Conservation (phyloP, 2,888 invertebrate genomes). For the Luperina nickerlii region DNA sequence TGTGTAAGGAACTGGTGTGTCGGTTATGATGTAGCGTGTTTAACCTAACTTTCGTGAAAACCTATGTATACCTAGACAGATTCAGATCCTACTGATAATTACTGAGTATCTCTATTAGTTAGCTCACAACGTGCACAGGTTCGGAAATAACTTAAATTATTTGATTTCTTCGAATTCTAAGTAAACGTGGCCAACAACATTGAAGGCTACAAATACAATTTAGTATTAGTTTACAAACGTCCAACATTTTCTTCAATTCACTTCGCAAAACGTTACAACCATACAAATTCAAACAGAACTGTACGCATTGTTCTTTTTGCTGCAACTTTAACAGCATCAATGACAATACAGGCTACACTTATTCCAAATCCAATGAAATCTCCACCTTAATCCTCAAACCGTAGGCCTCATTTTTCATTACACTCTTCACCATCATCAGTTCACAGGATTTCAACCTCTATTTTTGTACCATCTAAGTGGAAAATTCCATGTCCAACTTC, state of each 20-base stretch:
- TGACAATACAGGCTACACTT: conserved; percentile 62
- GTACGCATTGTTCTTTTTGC: conserved; percentile 65
- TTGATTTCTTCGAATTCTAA: conserved; percentile 20
- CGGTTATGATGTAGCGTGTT: no score
- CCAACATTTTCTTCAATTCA: conserved; percentile 62
- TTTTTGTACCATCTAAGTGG: conserved; percentile 44
- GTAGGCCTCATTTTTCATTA: conserved; percentile 49
- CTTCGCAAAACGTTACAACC: conserved; percentile 58
- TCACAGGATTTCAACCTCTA: conserved; percentile 52
- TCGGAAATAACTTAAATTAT: conserved; percentile 17
- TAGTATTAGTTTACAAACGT: conserved; percentile 60
- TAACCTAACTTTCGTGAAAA: no score
- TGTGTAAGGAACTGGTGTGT: no score
- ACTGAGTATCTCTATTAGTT: neutral
- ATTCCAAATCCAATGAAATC: conserved; percentile 27
- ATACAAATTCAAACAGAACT: conserved; percentile 60
- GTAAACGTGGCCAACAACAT: conserved; percentile 23
- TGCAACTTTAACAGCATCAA: conserved; percentile 65
- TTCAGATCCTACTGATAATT: neutral
- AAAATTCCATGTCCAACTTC: conserved; percentile 53
- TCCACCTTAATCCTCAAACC: conserved; percentile 33
- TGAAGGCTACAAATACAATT: conserved; percentile 44
- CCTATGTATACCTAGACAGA: neutral
- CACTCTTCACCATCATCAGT: neutral
- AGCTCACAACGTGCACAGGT: neutral